These are phyloP conservation scores for Thunnus albacares DNA, from an alignment of 2,797 vertebrate genomes.

Conservation along the genomic window DNA sequence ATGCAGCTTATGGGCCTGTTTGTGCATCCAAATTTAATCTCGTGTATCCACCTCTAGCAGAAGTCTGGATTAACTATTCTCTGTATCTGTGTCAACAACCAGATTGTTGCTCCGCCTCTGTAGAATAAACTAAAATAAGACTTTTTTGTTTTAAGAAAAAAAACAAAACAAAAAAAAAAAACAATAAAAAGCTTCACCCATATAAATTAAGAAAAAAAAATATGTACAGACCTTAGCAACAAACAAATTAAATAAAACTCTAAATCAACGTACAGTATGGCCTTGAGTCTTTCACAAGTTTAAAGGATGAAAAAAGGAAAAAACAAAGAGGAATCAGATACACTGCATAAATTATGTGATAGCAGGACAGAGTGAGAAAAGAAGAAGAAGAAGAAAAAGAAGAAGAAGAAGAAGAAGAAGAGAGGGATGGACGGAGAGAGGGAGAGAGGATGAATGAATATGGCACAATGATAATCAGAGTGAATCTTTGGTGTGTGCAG, in stretches of 20 bases:
- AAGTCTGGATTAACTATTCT: constrained; percentile 49
- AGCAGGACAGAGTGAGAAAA: constrained; percentile 56
- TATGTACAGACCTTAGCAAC: constrained; percentile 85
- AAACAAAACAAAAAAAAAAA: constrained; percentile 25
- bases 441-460: constrained; percentile 56
- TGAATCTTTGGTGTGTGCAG: constrained; percentile 68
- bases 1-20: background rate
- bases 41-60: constrained; percentile 5
- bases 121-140: constrained; percentile 78
- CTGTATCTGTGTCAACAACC: constrained; percentile 57
- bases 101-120: constrained; percentile 47
- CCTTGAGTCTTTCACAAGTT: constrained; percentile 75
- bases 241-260: constrained; percentile 83
- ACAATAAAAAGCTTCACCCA: constrained; percentile 75
- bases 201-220: constrained; percentile 87
- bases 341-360: constrained; percentile 56
- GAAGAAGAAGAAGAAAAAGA: constrained; percentile 6
- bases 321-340: constrained; percentile 35
- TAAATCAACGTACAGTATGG: constrained; percentile 61
- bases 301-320: constrained; percentile 36
- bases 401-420: constrained; percentile 12
- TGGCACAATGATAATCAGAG: constrained; percentile 66
- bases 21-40: background rate
- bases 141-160: constrained; percentile 46
- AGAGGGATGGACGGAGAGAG: constrained; percentile 39